phyloP scores from a whole-genome alignment of 2,888 invertebrate species.

The Drosophila conformis region DNA sequence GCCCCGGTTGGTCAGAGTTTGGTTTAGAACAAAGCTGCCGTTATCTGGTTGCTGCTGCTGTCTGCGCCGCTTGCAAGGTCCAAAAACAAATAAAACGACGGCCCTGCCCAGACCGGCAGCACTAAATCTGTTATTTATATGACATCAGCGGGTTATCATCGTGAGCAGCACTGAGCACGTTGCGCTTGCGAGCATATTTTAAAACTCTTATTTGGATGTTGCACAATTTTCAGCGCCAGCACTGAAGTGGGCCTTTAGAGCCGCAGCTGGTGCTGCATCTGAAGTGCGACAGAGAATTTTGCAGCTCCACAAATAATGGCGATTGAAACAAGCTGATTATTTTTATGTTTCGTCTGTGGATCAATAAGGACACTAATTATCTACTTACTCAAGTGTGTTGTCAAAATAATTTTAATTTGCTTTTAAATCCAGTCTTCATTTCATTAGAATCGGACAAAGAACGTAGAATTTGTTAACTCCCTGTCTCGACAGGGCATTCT shows the following conservation, averaged over 20 bases:
- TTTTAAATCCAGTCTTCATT: too few species aligned
- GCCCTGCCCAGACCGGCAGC: constrained; percentile 51
- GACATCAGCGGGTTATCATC: constrained; percentile 66
- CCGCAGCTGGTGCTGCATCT: background rate
- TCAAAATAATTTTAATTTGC: background rate
- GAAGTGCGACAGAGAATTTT: background rate
- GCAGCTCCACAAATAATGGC: background rate
- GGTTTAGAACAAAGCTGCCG: constrained; percentile 54
- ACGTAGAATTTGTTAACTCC: background rate
- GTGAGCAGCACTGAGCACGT: constrained; percentile 22
- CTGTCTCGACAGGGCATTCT: background rate
- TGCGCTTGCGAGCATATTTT: constrained; percentile 50
- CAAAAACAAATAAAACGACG: constrained; percentile 68
- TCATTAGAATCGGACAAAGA: background rate
- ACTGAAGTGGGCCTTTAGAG: constrained; percentile 3
- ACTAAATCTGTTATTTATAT: constrained; percentile 78
- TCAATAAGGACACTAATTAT: background rate
- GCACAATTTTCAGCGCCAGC: constrained; percentile 1
- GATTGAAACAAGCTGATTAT: background rate
- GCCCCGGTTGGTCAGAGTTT: constrained; percentile 12
- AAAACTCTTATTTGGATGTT: constrained; percentile 24
- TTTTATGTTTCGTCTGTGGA: background rate
- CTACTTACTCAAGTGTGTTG: background rate
- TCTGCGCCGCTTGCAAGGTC: constrained; percentile 40
- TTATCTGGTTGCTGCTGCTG: constrained; percentile 46